A percentile compares a stretch with the other conserved stretches of the same genome.
These are phyloP conservation scores for Drosophila mojavensis DNA, from an alignment of 1,140 invertebrate species.

Conservation along the genomic window DNA sequence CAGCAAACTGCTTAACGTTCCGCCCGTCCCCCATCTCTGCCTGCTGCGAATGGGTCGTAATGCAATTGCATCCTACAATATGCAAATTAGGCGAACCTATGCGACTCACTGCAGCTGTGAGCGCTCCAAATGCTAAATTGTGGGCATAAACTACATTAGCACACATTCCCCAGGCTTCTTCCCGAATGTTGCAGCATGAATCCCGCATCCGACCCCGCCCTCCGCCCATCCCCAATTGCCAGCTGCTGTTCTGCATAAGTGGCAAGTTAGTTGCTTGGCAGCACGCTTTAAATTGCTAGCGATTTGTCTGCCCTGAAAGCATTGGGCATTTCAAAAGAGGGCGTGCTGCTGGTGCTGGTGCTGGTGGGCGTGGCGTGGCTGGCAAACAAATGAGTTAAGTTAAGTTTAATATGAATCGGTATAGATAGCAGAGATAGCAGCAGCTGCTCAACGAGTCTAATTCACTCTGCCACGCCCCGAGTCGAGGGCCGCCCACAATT, in stretches of 20 bases:
- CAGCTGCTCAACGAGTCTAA: conserved; percentile 1
- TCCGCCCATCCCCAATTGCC: neutral
- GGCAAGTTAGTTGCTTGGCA: conserved; percentile 59
- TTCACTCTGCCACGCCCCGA: neutral
- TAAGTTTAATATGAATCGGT: conserved; percentile 41
- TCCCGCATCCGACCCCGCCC: neutral
- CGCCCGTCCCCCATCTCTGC: neutral
- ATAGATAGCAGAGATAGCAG: neutral
- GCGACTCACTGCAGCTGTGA: conserved; percentile 54
- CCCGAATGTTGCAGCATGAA: neutral
- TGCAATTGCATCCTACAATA: conserved; percentile 71
- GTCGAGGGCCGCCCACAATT: conserved; percentile 14
- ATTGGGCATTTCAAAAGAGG: neutral
- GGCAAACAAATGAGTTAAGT: conserved; percentile 48
- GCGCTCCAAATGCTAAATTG: conserved; percentile 66
- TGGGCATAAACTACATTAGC: conserved; percentile 75
- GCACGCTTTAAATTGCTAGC: conserved; percentile 46
- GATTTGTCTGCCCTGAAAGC: conserved; percentile 48
- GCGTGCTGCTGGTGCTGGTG: neutral
- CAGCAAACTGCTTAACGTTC: neutral
- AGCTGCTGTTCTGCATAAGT: conserved; percentile 23
- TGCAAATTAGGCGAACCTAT: conserved; percentile 70
- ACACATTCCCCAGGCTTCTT: conserved; percentile 29
- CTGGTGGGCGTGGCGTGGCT: neutral
- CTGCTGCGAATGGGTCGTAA: conserved; percentile 22